Base-by-base conservation (phyloP, 2,113 vertebrate species). In the Orycteropus afer region DNA sequence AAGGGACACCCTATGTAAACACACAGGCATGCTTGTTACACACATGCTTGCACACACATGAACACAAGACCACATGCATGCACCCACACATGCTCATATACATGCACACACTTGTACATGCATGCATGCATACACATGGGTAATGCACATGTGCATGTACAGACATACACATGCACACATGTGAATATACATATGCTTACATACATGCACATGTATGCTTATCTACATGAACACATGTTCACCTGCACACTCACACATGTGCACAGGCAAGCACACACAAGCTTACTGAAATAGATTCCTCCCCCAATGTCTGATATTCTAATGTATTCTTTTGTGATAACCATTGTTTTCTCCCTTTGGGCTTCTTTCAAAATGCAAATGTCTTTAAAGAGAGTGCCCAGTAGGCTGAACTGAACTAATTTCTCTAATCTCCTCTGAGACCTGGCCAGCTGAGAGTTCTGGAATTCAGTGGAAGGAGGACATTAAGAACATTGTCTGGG, bases 281-380 rank as follows among this genome's bases (percentile, higher is more conserved):
- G 40, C 59, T 32, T 22, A 1, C 11, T 8, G 61, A 42, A 51
- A 77, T 23, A n/a, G 14, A 69, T 49, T 42, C 67, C 23, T 59
- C 25, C 65, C 14, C 32, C 25, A 7, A 2, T 15, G 51, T 32
- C 59, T 65, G 49, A 34, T 34, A 55, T 17, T 61, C 49, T 40
- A 59, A 53, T 23, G 9, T 61, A 22, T 18, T 77, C 37, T 82
- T 61, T 77, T 37, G 34, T 53, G 32, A 17, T 42, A 47, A 76
- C 14, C 42, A 7, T 63, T 29, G 45, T 59, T 79, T n/a, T 59
- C 23, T 84, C 40, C 40, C 83, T 95, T 8, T 34, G 5, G 73
- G 63, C 23, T 45, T 71, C 77, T 90, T 93, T 90, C 73, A 17
- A 47, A 76, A 76, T 47, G 49, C 49, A 80, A 25, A 45, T 25